Base-by-base conservation (phyloP, 2,113 vertebrate species). In the Eretmochelys imbricata region DNA sequence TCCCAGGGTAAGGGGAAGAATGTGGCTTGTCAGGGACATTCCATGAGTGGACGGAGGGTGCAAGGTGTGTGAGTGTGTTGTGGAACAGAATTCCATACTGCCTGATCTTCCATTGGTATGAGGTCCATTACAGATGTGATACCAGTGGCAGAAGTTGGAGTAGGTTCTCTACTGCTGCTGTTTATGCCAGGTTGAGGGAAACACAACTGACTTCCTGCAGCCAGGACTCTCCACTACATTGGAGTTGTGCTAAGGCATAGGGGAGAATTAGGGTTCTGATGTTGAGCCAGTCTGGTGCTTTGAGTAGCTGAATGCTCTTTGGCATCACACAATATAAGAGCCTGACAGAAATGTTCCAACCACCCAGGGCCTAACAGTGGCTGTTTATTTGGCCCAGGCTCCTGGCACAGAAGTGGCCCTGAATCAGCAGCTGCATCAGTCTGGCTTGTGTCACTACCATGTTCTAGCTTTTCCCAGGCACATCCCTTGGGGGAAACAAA, bases 241-340 rank as follows among this genome's bases (percentile, higher is more conserved):
- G 1, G 7, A 80, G 6, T 12, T 5, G 1, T 10, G n/a, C 2
- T 1, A n/a, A 5, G 0, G 35, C 65, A 72, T 9, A 69, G 35
- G 35, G 19, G n/a, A 38, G 65, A 72, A 20, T 69, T n/a, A 38
- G 65, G 35, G 65, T 69, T 11, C 42, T 25, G 89, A 49, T 1
- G 0, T 31, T 25, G 16, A 42, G 24, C 46, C 88, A 50, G 25
- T 31, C 20, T 49, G 6, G n/a, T 85, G 59, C 55, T 88, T 35
- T 91, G 31, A 48, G 48, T 87, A 49, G 48, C 49, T 49, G 72
- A 27, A 8, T 51, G 19, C 11, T 76, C 3, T 10, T 7, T 38
- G 38, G 8, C 51, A 8, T 86, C 89, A 12, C 25, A 84, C 50
- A 75, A 81, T 27, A 92, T 76, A 62, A 50, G 10, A 50, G 16